phyloP scores from a whole-genome alignment of 2,888 invertebrate species.

The Pelosia muscerda region DNA sequence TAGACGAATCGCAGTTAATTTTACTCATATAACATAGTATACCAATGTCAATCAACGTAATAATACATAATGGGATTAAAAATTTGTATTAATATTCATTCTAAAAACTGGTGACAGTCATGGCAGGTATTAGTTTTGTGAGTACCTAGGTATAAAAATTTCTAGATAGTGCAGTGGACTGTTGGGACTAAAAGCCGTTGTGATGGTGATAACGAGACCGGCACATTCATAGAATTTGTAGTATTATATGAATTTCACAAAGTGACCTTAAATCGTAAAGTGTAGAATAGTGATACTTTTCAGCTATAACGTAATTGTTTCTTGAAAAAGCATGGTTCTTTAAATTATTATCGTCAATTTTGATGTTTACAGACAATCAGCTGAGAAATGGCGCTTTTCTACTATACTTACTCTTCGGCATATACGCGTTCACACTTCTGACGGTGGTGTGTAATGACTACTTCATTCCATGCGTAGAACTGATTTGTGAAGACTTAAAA shows the following conservation, averaged over 20 bases:
- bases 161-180: no score
- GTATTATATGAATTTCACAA: background rate
- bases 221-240: background rate
- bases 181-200: background rate
- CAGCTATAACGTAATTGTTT: background rate
- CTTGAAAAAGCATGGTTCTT: background rate
- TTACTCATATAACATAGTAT: no score
- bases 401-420: slow-evolving; percentile 91
- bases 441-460: slow-evolving; percentile 97
- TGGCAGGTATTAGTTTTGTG: no score
- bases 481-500: slow-evolving; percentile 93
- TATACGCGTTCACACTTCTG: slow-evolving; percentile 94
- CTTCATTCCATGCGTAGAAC: slow-evolving; percentile 95
- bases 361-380: slow-evolving; percentile 88
- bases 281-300: background rate
- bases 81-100: no score
- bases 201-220: background rate
- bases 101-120: no score
- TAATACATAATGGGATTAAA: no score
- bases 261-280: background rate
- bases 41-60: no score
- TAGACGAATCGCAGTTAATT: no score
- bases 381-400: slow-evolving; percentile 92
- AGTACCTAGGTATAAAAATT: no score
- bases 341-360: background rate